Base-by-base conservation (phyloP, 2,113 vertebrate genomes). In the Clarias batrachus region DNA sequence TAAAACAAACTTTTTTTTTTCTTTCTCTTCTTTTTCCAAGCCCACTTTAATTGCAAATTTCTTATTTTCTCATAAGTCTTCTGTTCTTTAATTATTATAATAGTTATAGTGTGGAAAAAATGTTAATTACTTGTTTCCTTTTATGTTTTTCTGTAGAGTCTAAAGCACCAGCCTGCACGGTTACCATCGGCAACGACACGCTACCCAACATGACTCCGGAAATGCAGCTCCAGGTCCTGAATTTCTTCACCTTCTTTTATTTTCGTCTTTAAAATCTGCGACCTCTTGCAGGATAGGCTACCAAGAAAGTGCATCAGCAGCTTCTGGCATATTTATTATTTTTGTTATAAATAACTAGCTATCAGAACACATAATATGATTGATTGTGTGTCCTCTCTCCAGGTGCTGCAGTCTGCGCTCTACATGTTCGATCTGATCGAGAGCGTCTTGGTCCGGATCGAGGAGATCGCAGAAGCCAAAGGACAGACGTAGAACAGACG, bases 361-460 rank as follows among this genome's bases (percentile, higher is more conserved):
- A 25, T 23, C 19, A 71, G 2, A 70, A 70, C 9, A 13, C 27
- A 1, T 13, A n/a, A 10, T 14, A 25, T 33, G n/a, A 70, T 33
- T 12, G 37, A 73, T 33, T 19, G 7, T 73, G 37, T 19, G 60
- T 52, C 76, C 17, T 77, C 23, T 91, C 23, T 92, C 73, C 92
- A 99, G 98, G 98, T 97, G 90, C 94, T 99, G 80, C 96, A 96
- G 90, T 98, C 97, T 0, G 98, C 97, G 65, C 94, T 99, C 91
- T 97, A 97, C 94, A 98, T 96, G 0, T 99, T 99, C 91, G 98
- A 99, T 93, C 94, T 99, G 96, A 99, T 99, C 54, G 96, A 98
- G 95, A 98, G 97, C 82, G 96, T 99, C 92, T 92, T 99, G 92
- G 97, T 95, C 88, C 95, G 97, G 90, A 97, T 98, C 88, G 97